Conservation (phyloP, 2,113 vertebrate species). For the Pyrgilauda ruficollis region DNA sequence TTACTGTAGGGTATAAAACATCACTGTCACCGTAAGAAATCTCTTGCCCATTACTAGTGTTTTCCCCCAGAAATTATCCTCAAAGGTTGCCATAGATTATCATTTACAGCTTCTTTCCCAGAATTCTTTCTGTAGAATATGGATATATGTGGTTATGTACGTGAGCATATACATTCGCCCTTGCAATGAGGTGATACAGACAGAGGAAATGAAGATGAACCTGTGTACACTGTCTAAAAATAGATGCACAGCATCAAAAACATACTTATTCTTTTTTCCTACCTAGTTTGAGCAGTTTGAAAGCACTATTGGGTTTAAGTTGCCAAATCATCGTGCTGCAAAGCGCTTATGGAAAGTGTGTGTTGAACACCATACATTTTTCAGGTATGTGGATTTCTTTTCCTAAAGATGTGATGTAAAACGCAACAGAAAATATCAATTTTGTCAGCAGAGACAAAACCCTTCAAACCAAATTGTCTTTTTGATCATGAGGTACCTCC, state of each 20-base stretch:
- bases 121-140: neutral
- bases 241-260: neutral
- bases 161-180: neutral
- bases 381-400: conserved; percentile 81
- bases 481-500: neutral
- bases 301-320: conserved; percentile 97
- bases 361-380: conserved; percentile 97
- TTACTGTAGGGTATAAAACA: neutral
- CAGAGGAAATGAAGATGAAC: neutral
- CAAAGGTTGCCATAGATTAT: neutral
- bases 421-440: neutral
- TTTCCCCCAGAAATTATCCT: neutral
- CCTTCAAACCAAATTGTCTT: neutral
- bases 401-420: neutral
- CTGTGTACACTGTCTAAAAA: neutral
- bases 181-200: neutral
- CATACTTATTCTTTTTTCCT: conserved; percentile 8
- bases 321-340: conserved; percentile 94
- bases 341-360: conserved; percentile 98
- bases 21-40: neutral
- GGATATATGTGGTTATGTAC: neutral
- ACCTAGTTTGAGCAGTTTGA: conserved; percentile 96
- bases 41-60: neutral
- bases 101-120: neutral
- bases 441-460: neutral